Base-by-base conservation (phyloP, 2,888 invertebrate genomes). In the Cancer borealis region DNA sequence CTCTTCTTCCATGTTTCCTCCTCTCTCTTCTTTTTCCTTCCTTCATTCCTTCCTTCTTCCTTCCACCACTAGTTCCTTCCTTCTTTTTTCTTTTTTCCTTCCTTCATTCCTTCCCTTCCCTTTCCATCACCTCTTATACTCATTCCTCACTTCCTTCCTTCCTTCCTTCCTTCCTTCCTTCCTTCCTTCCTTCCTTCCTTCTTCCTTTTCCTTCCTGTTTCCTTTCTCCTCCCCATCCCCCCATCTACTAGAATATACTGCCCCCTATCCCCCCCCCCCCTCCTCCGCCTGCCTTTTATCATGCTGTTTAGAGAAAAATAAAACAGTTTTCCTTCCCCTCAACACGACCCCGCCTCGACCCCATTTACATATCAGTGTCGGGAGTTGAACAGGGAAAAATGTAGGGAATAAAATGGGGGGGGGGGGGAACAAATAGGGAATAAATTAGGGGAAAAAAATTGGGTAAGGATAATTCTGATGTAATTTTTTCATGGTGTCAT, bases 361-460 rank as follows among this genome's bases (percentile, higher is more conserved):
- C 84, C 30, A 84, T 84, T 84, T 84, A 39, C 84, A 84, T 84
- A 84, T 84, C 84, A 84, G 3, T 84, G 84, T 30, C 26, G 84
- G 39, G 84, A 84, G 84, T 84, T 84, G 84, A 84, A 17, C 73
- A 73, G 8, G 73, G 26, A 26, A 73, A 60, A 60, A 60, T 21
- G 17, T 60, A 60, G 17, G 39, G 39, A 39, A 39, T 39, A 39
- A 39, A 39, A 39, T 39, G n/a, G n/a, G n/a, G n/a, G n/a, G n/a
- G n/a, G 39, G 39, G 39, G 39, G 2, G 2, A 39, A 39, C 0
- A 39, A 39, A 39, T 39, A 39, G 39, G 39, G 39, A 39, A 39
- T 39, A 39, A 39, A 39, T 21, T 60, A 60, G 60, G 21, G n/a
- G 6, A 73, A 26, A 73, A 26, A 8, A 26, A n/a, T 26, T 26